A percentile compares a stretch with the other conserved stretches of the same genome.
These are phyloP conservation scores for Cheilosia vulpina DNA, from an alignment of 2,888 invertebrate genomes.

Conservation along the genomic window DNA sequence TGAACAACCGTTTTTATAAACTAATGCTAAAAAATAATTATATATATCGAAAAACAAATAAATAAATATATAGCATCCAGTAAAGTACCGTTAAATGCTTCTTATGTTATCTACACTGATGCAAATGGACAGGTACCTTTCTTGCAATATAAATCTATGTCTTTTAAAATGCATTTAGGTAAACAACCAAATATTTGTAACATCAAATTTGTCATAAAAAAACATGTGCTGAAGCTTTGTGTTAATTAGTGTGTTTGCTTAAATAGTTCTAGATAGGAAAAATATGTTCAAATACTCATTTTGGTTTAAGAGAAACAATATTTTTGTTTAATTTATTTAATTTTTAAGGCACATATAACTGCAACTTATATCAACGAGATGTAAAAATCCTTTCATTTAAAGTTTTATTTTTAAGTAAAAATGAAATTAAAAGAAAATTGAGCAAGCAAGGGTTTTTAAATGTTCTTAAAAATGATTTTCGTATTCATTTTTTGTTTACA, in stretches of 20 bases:
- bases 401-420: neutral
- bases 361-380: neutral
- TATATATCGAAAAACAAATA: slow-evolving; percentile 10
- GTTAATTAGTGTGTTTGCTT: neutral
- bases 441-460: slow-evolving; percentile 59
- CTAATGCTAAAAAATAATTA: slow-evolving; percentile 26
- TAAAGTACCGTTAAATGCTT: slow-evolving; percentile 94
- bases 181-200: neutral
- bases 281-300: neutral
- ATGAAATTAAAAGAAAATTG: slow-evolving; percentile 21
- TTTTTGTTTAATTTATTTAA: neutral
- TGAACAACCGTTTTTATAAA: slow-evolving; percentile 25
- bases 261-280: neutral
- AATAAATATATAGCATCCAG: slow-evolving; percentile 80
- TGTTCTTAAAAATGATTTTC: neutral
- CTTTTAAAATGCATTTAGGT: slow-evolving; percentile 1
- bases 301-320: neutral
- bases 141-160: slow-evolving; percentile 19
- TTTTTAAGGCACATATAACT: neutral
- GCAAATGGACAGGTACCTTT: slow-evolving; percentile 95
- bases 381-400: neutral
- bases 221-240: slow-evolving; percentile 13
- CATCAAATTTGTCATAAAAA: neutral
- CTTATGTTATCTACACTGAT: slow-evolving; percentile 97
- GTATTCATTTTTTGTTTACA: neutral